These are phyloP conservation scores for Myrmecophaga tridactyla DNA, from an alignment of 2,113 vertebrate species.

Conservation along the genomic window DNA sequence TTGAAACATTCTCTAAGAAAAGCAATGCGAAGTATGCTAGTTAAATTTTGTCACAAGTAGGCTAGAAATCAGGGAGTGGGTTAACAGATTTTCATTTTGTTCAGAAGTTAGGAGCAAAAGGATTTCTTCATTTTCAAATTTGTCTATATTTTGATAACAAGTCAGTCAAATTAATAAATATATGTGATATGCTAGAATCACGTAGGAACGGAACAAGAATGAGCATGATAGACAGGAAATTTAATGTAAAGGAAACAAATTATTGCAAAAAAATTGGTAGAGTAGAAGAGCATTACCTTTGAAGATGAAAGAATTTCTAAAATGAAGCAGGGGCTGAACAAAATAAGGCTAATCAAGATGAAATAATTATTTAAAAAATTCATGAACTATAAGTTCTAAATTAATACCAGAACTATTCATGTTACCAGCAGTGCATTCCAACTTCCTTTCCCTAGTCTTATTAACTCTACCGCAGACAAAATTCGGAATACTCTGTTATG, in stretches of 20 bases:
- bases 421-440: neutral
- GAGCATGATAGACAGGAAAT: neutral
- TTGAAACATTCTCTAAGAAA: neutral
- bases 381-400: neutral
- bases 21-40: neutral
- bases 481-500: neutral
- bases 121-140: neutral
- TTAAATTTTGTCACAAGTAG: neutral
- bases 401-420: neutral
- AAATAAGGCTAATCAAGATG: neutral
- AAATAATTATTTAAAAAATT: neutral
- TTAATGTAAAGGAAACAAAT: neutral
- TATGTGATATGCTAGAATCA: neutral
- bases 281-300: neutral
- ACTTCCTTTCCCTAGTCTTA: neutral
- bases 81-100: neutral
- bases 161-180: neutral
- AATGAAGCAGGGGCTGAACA: neutral
- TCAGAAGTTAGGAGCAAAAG: neutral
- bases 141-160: neutral
- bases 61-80: neutral
- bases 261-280: neutral
- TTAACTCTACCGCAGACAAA: neutral
- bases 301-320: neutral
- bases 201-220: neutral